These are phyloP conservation scores for Centruroides sculpturatus DNA, from an alignment of 1,140 invertebrate species.

Conservation along the genomic window DNA sequence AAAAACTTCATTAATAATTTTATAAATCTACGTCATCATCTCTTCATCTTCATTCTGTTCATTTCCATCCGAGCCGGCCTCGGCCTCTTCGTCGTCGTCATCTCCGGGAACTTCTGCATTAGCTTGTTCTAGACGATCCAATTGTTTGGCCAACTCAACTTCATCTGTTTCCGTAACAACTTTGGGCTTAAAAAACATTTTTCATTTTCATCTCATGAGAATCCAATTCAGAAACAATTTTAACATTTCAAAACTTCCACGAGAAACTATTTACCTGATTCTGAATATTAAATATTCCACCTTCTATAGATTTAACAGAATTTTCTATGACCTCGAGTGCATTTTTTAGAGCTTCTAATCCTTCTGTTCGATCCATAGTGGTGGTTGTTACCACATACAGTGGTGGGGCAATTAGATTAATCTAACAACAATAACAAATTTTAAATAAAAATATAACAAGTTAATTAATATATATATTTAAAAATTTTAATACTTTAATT, in stretches of 20 bases:
- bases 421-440: constrained; percentile 33
- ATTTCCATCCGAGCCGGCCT: too few species aligned
- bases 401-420: constrained; percentile 97
- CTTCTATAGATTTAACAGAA: constrained; percentile 56
- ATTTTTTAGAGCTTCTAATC: constrained; percentile 70
- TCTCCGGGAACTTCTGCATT: constrained; percentile 76
- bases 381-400: constrained; percentile 97
- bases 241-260: neutral
- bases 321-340: constrained; percentile 77
- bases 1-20: too few species aligned
- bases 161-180: constrained; percentile 97
- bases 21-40: too few species aligned
- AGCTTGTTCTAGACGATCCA: constrained; percentile 84
- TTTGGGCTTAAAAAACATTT: constrained; percentile 55
- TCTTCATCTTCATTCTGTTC: too few species aligned
- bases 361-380: constrained; percentile 88
- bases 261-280: constrained; percentile 57
- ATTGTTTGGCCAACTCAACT: constrained; percentile 77
- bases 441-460: too few species aligned
- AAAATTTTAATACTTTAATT: constrained; percentile 49
- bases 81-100: constrained; percentile 23
- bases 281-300: constrained; percentile 87
- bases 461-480: neutral
- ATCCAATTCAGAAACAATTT: neutral
- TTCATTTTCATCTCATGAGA: neutral